Conservation (phyloP, 2,888 invertebrate species). For the Cheiracanthium punctorium region DNA sequence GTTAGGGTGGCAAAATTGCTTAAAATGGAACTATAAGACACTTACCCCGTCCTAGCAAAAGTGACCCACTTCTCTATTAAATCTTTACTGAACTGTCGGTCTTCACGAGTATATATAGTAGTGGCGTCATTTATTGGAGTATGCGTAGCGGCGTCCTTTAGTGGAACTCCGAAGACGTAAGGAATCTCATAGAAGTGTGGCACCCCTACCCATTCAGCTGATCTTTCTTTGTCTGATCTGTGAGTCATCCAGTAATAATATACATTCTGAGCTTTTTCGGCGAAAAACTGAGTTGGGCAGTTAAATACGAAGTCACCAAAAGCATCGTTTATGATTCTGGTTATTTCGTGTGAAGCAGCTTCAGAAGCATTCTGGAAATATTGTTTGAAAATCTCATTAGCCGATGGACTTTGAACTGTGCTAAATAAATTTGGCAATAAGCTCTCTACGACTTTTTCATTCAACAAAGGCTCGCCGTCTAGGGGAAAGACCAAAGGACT, state of each 20-base stretch:
- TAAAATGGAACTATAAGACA: not conserved
- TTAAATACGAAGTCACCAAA: constrained; percentile 50
- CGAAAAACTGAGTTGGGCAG: constrained; percentile 39
- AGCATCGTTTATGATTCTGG: constrained; percentile 1
- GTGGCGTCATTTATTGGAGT: constrained; percentile 31
- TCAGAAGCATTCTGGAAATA: constrained; percentile 32
- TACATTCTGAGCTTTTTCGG: constrained; percentile 34
- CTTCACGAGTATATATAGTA: constrained; percentile 33
- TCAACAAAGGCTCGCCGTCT: not conserved
- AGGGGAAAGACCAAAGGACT: constrained; percentile 31
- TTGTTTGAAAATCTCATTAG: not conserved
- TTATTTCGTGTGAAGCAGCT: not conserved
- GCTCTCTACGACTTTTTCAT: not conserved
- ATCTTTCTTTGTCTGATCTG: not conserved
- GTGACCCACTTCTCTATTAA: constrained; percentile 35
- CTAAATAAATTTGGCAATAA: constrained; percentile 11
- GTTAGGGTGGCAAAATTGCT: not conserved
- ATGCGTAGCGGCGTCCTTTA: constrained; percentile 14
- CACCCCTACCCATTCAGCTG: constrained; percentile 41
- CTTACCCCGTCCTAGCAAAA: constrained; percentile 55
- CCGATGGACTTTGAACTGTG: not conserved
- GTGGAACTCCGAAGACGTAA: constrained; percentile 45
- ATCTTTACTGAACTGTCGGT: constrained; percentile 42
- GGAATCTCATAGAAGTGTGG: constrained; percentile 52
- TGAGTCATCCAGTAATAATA: constrained; percentile 49